These are phyloP conservation scores for Elaphurus davidianus DNA, from an alignment of 2,113 vertebrate species.

Conservation along the genomic window DNA sequence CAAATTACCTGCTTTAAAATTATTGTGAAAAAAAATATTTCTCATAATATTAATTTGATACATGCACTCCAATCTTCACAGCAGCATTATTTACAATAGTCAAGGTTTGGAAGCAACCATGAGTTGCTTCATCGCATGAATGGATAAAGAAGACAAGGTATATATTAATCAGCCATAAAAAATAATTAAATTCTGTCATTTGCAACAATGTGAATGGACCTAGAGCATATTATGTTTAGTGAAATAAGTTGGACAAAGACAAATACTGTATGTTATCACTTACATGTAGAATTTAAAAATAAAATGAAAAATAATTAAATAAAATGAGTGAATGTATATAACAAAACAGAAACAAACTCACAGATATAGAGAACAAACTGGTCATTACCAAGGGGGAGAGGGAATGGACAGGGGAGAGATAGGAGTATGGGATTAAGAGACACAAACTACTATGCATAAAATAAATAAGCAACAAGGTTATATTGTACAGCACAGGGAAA, in stretches of 20 bases:
- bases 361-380: neutral
- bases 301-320: neutral
- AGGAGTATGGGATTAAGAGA: neutral
- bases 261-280: neutral
- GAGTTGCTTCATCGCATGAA: neutral
- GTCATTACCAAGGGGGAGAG: neutral
- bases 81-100: neutral
- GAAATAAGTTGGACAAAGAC: neutral
- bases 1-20: neutral
- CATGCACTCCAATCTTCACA: neutral
- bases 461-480: neutral
- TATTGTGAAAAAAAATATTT: neutral
- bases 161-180: neutral
- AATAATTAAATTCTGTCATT: neutral
- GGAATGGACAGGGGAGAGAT: neutral
- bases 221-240: neutral
- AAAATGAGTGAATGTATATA: neutral
- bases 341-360: neutral
- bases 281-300: neutral
- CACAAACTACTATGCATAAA: neutral
- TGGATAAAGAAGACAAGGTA: neutral
- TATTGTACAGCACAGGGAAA: neutral
- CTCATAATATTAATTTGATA: neutral
- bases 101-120: neutral
- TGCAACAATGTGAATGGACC: neutral